Evolutionary conservation across 2,888 invertebrate species (phyloP).

Genomic region (Escarpia spicata): DNA sequence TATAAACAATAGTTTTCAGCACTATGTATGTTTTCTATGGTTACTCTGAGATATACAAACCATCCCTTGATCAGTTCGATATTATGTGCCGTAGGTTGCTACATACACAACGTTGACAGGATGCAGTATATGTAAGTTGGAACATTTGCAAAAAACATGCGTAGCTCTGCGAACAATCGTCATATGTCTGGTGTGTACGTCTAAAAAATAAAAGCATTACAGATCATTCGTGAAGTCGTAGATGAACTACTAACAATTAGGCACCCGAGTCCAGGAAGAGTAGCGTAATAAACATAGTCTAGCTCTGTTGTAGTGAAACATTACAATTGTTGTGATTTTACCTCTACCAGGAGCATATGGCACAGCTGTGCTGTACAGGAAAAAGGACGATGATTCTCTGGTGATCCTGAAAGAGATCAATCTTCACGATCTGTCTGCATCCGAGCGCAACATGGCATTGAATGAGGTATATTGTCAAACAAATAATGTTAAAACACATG

Average conservation of each 20-base stretch:
- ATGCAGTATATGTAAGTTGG: too few species aligned
- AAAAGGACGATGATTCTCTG: slow-evolving; percentile 72
- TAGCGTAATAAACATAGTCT: neutral
- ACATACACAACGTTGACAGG: too few species aligned
- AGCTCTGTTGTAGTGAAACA: neutral
- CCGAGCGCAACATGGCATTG: slow-evolving; percentile 75
- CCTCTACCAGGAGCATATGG: slow-evolving; percentile 74
- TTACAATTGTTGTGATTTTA: neutral
- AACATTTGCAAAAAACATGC: too few species aligned
- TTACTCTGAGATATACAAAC: too few species aligned
- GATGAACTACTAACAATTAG: neutral
- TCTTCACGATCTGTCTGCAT: slow-evolving; percentile 74
- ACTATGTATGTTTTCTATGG: too few species aligned
- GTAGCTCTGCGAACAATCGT: too few species aligned
- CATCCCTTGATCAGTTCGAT: too few species aligned
- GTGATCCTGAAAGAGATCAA: slow-evolving; percentile 82
- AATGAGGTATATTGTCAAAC: slow-evolving; percentile 70
- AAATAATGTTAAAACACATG: neutral
- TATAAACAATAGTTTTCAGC: too few species aligned
- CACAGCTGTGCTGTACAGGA: slow-evolving; percentile 75
- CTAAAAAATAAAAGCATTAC: too few species aligned
- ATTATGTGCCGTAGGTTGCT: too few species aligned
- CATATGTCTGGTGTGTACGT: too few species aligned
- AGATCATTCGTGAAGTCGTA: too few species aligned
- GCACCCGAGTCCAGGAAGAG: neutral